Base-by-base conservation (phyloP, 2,888 invertebrate genomes). In the Sphinx pinastri region DNA sequence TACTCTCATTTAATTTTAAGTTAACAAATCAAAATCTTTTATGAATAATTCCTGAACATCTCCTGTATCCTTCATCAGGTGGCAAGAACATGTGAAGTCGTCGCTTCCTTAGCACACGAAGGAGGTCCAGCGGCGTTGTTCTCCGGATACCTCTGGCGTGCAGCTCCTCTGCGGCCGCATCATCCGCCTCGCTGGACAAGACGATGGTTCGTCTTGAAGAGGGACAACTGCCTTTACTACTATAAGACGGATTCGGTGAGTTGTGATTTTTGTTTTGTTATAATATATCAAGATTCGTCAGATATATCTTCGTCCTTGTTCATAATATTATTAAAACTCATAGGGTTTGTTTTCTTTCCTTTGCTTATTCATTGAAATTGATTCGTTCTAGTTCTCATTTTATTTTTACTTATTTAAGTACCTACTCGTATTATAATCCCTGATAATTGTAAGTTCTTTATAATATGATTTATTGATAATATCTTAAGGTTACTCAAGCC, bases 211-310 rank as follows among this genome's bases (percentile, higher is more conserved):
- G 97, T 97, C 75, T 94, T 99, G 70, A 97, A 98, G 81, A 96
- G 97, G 69, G 98, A 99, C 92, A 98, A 98, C 93, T 98, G 98
- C 92, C 95, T 99, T 74, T 99, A 99, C 90, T 98, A 97, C 92
- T 99, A 98, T 93, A 99, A 98, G 94, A 97, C 97, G 81, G 98
- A 98, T 90, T 95, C 96, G 89, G 98, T 98, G 90, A 95, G 95
- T 93, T 69, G 75, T 31, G 31, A 8, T n/a, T 59, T 31, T 2
- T 2, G 74, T 76, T 51, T 8, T 47, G 5, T 60, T 31, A 0
- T 58, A 7, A 57, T 7, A 51, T 51, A 47, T 12, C 51, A 7
- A 8, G 2, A 38, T 38, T 25, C 25, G 25, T 25, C 25, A 25
- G 1, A 25, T 25, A 25, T 25, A n/a, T 25, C 25, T 25, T 25